Evolutionary conservation across 1,140 invertebrate species (phyloP), one percentile per base, ranked within the genome.

Genomic region (Uloborus diversus): DNA sequence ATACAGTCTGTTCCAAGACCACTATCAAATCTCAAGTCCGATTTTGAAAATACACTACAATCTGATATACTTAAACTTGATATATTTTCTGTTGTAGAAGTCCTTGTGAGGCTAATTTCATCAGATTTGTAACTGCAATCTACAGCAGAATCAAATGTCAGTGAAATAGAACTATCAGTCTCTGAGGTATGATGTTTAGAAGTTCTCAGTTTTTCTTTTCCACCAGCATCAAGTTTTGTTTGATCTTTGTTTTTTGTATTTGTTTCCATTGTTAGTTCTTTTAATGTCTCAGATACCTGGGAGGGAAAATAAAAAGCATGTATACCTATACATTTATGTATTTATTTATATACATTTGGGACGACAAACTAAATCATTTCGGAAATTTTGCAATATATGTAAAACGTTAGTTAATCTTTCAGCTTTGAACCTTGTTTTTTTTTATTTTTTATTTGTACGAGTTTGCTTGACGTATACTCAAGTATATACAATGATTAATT

Each of bases 81-180:
- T 37, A 56, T 35, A 11, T 30, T 30, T 51, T 75, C 42, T 51
- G 13, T 64, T 9, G 71, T 33, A 23, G 59, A 51, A 49, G 42
- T 30, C 25, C 20, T 37, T 30, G 42, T 25, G 17, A 23, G 23
- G 20, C 33, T 28, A n/a, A 78, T 65, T 49, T 79, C 76, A 25
- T 56, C 76, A n/a, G 76, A 79, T 69, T 79, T 79, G 23, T 79
- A 79, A 17, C 56, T 56, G 28, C 64, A 68, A 61, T 79, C 76
- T 27, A 62, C 17, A 33, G 25, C 56, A 9, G 76, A 79, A 61
- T 79, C 76, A 61, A 59, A 79, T 47, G 76, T 69, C 53, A 79
- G 13, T 13, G 76, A 79, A 20, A 79, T 79, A 17, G 59, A 79
- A 33, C 76, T 79, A 32, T 79, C 76, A 9, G 64, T 69, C 17